Percentiles rank a stretch among this genome's conserved stretches.
phyloP scores from a whole-genome alignment of 1,140 invertebrate genomes.

The Pseudomyrmex sp. region DNA sequence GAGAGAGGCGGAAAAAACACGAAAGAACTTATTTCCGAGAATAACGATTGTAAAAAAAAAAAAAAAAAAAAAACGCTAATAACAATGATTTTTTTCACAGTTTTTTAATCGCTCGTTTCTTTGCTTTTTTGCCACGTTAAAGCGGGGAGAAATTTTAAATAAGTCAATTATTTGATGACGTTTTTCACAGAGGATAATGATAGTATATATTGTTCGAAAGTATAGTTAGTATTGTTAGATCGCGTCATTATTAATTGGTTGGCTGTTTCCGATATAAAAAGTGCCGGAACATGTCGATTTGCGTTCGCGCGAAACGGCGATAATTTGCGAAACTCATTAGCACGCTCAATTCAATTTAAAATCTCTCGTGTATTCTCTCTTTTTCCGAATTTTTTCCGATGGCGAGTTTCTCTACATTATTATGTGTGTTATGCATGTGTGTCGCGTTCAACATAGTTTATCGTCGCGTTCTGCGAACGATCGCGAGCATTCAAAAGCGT shows the following conservation, averaged over 20 bases:
- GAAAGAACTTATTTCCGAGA: neutral
- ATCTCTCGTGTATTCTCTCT: neutral
- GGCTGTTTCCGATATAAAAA: constrained; percentile 39
- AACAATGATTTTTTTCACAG: neutral
- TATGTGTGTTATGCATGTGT: constrained; percentile 51
- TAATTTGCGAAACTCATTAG: constrained; percentile 55
- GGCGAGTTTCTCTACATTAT: constrained; percentile 29
- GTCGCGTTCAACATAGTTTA: constrained; percentile 12
- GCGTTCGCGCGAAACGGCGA: neutral
- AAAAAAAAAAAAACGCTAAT: too few species aligned
- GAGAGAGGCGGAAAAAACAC: neutral
- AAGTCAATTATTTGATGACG: neutral
- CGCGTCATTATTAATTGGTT: constrained; percentile 44
- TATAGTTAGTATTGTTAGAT: neutral
- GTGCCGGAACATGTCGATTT: neutral
- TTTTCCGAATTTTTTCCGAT: neutral
- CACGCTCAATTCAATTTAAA: constrained; percentile 43
- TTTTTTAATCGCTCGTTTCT: neutral
- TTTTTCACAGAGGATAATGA: neutral
- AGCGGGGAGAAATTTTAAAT: neutral
- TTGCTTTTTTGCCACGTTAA: too few species aligned
- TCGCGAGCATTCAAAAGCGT: neutral
- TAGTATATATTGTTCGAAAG: neutral
- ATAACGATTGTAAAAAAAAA: constrained; percentile 23
- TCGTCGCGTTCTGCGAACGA: constrained; percentile 26